These are phyloP conservation scores for Crossocerus cetratus DNA, from an alignment of 2,888 invertebrate species.

Conservation along the genomic window DNA sequence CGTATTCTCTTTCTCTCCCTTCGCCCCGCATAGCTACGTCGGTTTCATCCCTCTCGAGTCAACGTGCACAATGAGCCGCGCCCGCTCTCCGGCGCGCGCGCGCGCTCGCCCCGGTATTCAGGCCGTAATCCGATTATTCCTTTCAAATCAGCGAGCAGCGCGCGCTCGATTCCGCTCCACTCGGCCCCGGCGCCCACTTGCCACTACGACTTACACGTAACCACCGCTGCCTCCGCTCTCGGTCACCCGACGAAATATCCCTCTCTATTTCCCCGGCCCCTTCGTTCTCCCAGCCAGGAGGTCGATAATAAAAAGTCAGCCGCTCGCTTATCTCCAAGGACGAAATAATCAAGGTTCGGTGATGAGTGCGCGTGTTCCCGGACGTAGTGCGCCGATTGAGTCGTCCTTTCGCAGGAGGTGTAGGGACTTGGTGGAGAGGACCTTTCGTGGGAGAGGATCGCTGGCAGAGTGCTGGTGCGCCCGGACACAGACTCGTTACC, in stretches of 20 bases:
- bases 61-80: slow-evolving; percentile 57
- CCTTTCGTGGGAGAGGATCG: too few relatives aligned
- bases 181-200: slow-evolving; percentile 22
- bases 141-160: slow-evolving; percentile 58
- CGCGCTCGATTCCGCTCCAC: slow-evolving; percentile 30
- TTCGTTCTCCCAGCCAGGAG: neutral
- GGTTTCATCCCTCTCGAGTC: slow-evolving; percentile 63
- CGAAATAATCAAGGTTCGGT: neutral
- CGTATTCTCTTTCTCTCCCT: too few relatives aligned
- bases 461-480: too few relatives aligned
- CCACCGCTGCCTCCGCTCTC: too few relatives aligned
- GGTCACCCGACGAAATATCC: too few relatives aligned
- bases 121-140: slow-evolving; percentile 64
- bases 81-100: slow-evolving; percentile 28
- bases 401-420: neutral
- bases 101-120: slow-evolving; percentile 42
- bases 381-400: slow-evolving; percentile 12
- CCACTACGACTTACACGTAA: neutral
- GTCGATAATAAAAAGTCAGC: neutral
- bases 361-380: neutral
- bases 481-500: too few relatives aligned
- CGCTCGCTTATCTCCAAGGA: neutral
- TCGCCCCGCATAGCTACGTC: slow-evolving; percentile 43
- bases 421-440: too few relatives aligned
- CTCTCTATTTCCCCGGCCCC: too few relatives aligned